A percentile compares a stretch with the other conserved stretches of the same genome.
Conservation (phyloP, 1,140 invertebrate genomes). For the Euglossa dilemma region DNA sequence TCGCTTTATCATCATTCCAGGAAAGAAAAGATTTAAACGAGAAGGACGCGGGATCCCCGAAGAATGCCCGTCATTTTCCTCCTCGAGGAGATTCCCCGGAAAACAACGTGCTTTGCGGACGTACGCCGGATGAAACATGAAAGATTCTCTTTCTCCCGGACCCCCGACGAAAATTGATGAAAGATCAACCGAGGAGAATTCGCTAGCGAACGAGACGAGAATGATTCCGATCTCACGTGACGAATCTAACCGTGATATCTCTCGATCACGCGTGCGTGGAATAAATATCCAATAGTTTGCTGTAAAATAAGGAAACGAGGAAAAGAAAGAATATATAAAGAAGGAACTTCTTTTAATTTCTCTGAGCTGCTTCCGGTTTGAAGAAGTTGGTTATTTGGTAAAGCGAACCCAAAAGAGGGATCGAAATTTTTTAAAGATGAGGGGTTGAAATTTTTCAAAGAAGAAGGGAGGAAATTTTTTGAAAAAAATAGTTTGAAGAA, state of each 20-base stretch:
- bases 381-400: too few relatives aligned
- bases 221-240: neutral
- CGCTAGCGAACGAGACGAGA: neutral
- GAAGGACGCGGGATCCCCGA: conserved; percentile 25
- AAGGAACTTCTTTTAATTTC: too few relatives aligned
- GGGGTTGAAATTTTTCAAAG: too few relatives aligned
- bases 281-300: neutral
- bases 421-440: too few relatives aligned
- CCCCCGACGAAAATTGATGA: conserved; percentile 40
- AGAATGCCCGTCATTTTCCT: conserved; percentile 26
- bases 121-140: conserved; percentile 19
- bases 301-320: too few relatives aligned
- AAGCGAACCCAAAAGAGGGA: too few relatives aligned
- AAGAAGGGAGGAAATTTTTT: too few relatives aligned
- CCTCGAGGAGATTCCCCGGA: conserved; percentile 1
- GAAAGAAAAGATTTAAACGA: conserved; percentile 58
- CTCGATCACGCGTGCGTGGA: neutral
- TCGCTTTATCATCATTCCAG: conserved; percentile 58
- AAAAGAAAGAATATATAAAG: neutral
- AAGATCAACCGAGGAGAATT: conserved; percentile 7
- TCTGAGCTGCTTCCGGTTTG: too few relatives aligned
- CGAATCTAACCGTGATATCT: neutral
- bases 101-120: conserved; percentile 33
- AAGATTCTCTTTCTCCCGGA: conserved; percentile 5
- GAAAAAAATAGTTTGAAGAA: too few relatives aligned